Conservation (phyloP, 2,888 invertebrate species). For the Parthenolecanium corni region DNA sequence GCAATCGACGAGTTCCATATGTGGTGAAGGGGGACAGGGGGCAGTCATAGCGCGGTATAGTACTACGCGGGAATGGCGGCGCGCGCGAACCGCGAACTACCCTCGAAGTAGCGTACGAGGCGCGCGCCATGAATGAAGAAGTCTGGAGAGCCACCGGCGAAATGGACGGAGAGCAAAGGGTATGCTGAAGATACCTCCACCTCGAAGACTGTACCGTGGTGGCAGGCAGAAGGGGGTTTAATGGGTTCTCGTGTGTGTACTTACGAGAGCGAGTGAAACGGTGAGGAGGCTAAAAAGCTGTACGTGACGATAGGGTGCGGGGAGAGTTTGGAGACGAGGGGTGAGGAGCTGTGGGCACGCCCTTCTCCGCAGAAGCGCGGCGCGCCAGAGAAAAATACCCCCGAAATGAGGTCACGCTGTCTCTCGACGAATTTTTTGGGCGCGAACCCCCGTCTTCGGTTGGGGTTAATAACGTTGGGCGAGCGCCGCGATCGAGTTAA, state of each 20-base stretch:
- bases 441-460: background rate
- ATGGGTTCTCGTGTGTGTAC: slow-evolving; percentile 6
- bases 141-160: no score
- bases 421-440: background rate
- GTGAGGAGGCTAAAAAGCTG: background rate
- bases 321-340: slow-evolving; percentile 3
- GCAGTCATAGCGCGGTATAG: no score
- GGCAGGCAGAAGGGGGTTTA: background rate
- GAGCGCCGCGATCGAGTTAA: background rate
- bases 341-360: background rate
- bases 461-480: slow-evolving; percentile 9
- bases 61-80: no score
- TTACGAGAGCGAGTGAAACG: slow-evolving; percentile 2
- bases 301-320: slow-evolving; percentile 7
- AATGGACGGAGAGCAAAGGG: no score
- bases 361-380: background rate
- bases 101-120: no score
- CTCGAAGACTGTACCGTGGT: no score
- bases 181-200: no score
- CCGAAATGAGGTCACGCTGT: slow-evolving; percentile 25
- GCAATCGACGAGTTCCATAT: no score
- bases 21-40: no score
- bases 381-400: slow-evolving; percentile 12
- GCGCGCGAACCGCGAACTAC: no score
- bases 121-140: no score